Base-by-base conservation (phyloP, 2,888 invertebrate species). In the Caenorhabditis wallacei region DNA sequence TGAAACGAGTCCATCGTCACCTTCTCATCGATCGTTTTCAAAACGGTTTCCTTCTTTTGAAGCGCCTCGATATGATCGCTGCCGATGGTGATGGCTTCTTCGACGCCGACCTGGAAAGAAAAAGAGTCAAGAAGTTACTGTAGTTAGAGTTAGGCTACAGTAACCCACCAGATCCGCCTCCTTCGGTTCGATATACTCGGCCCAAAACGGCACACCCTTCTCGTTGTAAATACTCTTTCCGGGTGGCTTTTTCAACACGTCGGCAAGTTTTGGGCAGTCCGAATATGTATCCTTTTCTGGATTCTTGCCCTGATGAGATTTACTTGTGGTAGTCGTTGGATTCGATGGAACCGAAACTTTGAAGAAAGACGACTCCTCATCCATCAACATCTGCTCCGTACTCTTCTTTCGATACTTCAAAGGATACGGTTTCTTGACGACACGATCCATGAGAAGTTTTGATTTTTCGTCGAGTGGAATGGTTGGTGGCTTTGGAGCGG, bases 361-460 rank as follows among this genome's bases (percentile, higher is more conserved):
- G 48, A 74, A 74, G 24, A 64, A 74, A n/a, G 74, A 74, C 1
- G 64, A 22, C 37, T 74, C 57, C 35, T 74, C 74, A 35, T 22
- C 54, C 43, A 64, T 48, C 51, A 71, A 26, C 64, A 63, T 11
- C 13, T 53, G 43, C 20, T 64, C 30, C 8, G 46, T 54, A 16
- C 46, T 30, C 57, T 46, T 64, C 37, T 43, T 46, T 30, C 10
- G 16, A 37, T 74, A 74, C 30, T 37, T 56, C 37, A 56, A 2
- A 2, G 74, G 74, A 13, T 74, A 74, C 64, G 74, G 74, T 48
- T 74, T 74, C 54, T 66, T 64, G 56, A 26, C 20, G 30, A 64
- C 46, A 18, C 74, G 54, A 54, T 74, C 74, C 74, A 74, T 64
- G 11, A 74, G 30, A 8, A 74, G 40, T 8, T 56, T 54, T 7